Evolutionary conservation across 53 echinoderm and acorn worm genomes (phyloP).

Genomic region (Mesocentrotus franciscanus): DNA sequence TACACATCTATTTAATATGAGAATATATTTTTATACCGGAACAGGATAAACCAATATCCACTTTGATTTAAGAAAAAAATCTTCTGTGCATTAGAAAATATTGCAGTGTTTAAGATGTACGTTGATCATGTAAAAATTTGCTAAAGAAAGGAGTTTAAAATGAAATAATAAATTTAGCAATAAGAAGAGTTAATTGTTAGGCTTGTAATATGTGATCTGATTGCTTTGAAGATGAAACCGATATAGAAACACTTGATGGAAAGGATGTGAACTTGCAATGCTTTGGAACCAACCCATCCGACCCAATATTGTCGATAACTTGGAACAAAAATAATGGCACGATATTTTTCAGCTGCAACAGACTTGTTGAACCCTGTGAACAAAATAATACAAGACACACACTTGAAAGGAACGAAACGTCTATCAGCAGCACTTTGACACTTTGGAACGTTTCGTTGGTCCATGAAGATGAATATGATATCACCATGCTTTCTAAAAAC

Average conservation of each 20-base stretch:
- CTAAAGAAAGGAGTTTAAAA: too few species aligned
- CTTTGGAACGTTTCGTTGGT: not conserved
- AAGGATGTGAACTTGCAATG: not conserved
- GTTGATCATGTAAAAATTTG: too few species aligned
- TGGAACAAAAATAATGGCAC: not conserved
- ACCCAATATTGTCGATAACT: not conserved
- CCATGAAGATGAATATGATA: not conserved
- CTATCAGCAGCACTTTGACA: not conserved
- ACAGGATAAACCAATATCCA: too few species aligned
- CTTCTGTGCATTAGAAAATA: too few species aligned
- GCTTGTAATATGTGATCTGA: too few species aligned
- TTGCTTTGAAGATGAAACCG: too few species aligned
- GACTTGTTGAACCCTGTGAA: not conserved
- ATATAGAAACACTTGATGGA: not conserved
- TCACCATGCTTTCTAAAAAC: not conserved
- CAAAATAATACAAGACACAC: not conserved
- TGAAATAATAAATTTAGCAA: too few species aligned
- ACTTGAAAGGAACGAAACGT: not conserved
- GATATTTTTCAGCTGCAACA: not conserved
- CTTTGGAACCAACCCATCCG: not conserved
- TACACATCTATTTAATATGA: too few species aligned
- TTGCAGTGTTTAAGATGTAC: too few species aligned
- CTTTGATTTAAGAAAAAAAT: too few species aligned
- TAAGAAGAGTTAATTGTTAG: too few species aligned
- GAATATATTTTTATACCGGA: too few species aligned